Percentiles rank a stretch among this genome's conserved stretches.
Conservation (phyloP, 35 echinoderm and acorn worm genomes). For the Strongylocentrotus purpuratus region DNA sequence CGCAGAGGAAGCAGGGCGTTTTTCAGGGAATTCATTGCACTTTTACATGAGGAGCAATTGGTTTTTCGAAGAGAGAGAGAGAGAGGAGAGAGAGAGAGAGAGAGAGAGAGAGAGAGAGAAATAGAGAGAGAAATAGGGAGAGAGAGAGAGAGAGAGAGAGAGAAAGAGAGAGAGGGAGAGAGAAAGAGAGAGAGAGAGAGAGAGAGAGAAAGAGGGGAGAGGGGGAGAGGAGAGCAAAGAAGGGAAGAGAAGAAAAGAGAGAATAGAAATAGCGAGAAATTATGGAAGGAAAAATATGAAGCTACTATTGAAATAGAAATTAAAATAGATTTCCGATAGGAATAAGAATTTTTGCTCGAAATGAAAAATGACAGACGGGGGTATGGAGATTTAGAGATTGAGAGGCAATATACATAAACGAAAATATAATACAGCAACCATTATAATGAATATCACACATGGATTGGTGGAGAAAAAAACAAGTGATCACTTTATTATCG, state of each 20-base stretch:
- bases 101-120: background rate
- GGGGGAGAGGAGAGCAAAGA: background rate
- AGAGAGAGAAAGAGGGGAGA: background rate
- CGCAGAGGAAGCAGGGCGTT: background rate
- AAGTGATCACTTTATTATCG: too few relatives aligned
- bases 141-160: background rate
- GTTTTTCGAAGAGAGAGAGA: too few relatives aligned
- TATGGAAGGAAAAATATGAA: background rate
- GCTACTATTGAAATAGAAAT: too few relatives aligned
- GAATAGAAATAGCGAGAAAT: background rate
- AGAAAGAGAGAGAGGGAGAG: background rate
- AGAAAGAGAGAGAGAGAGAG: background rate
- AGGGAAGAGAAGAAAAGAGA: background rate
- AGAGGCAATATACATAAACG: too few relatives aligned
- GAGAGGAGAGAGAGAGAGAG: too few relatives aligned
- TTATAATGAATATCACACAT: too few relatives aligned
- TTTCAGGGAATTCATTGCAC: background rate
- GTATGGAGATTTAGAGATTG: too few relatives aligned
- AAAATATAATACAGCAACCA: too few relatives aligned
- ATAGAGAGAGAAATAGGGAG: background rate
- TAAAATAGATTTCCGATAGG: too few relatives aligned
- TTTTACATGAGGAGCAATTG: background rate
- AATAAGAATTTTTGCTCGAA: too few relatives aligned
- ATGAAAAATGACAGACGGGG: too few relatives aligned
- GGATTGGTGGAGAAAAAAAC: too few relatives aligned